Evolutionary conservation across 2,888 invertebrate genomes (phyloP).

Genomic region (Tyria jacobaeae): DNA sequence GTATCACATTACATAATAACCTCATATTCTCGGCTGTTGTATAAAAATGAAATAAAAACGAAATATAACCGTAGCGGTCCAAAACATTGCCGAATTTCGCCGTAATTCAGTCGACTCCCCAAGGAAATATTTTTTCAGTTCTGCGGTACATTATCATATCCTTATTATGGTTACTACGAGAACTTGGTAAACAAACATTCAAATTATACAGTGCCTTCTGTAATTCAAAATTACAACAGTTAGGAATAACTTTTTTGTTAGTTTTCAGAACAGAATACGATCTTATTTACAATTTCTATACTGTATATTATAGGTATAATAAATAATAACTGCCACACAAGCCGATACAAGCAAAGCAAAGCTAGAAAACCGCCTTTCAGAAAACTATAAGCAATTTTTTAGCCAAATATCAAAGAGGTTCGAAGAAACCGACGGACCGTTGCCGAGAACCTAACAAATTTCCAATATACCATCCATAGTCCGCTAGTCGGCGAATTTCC

Average conservation of each 20-base stretch:
- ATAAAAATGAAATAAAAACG: conserved; percentile 45
- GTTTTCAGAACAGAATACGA: not conserved
- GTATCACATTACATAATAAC: conserved; percentile 35
- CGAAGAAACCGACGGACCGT: conserved; percentile 12
- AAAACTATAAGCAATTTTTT: not conserved
- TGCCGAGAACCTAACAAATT: conserved; percentile 31
- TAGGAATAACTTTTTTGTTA: conserved; percentile 6
- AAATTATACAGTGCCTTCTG: conserved; percentile 13
- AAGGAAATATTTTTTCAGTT: conserved; percentile 40
- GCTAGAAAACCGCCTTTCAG: too few species aligned
- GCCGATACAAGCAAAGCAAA: too few species aligned
- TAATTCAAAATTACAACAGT: conserved; percentile 9
- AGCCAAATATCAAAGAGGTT: conserved; percentile 25
- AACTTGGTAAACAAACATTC: conserved; percentile 18
- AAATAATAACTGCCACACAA: not conserved
- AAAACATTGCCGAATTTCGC: conserved; percentile 23
- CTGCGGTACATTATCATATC: conserved; percentile 37
- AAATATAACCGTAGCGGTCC: conserved; percentile 28
- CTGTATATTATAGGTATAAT: not conserved
- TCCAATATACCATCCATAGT: conserved; percentile 33
- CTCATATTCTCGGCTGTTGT: conserved; percentile 30
- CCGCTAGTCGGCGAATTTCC: conserved; percentile 32
- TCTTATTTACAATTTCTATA: too few species aligned
- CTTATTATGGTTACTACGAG: conserved; percentile 26
- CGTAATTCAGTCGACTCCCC: conserved; percentile 25